Percentiles rank a stretch among this genome's conserved stretches.
Evolutionary conservation across 2,113 vertebrate species (phyloP).

Genomic region (Menidia beryllina): DNA sequence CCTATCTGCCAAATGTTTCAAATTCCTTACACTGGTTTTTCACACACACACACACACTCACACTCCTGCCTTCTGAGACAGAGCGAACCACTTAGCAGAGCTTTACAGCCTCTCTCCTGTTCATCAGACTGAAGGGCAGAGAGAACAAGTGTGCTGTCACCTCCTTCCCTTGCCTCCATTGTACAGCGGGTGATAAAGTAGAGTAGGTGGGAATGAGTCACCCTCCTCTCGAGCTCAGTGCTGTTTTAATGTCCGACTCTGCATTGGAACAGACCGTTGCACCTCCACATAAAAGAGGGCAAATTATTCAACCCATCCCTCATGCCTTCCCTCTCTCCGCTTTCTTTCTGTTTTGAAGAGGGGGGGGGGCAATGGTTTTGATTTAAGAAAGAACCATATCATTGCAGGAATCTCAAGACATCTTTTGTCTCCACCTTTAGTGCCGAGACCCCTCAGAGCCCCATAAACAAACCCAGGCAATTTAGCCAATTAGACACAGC

Average conservation of each 20-base stretch:
- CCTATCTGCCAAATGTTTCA: slow-evolving; percentile 2
- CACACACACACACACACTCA: slow-evolving; percentile 18
- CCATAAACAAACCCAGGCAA: slow-evolving; percentile 63
- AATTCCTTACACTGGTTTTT: slow-evolving; percentile 33
- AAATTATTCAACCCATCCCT: slow-evolving; percentile 66
- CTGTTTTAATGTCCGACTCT: slow-evolving; percentile 61
- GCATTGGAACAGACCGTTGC: slow-evolving; percentile 46
- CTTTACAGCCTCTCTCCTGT: slow-evolving; percentile 51
- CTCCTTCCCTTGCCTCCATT: slow-evolving; percentile 55
- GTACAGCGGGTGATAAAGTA: slow-evolving; percentile 72
- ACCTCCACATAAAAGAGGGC: slow-evolving; percentile 49
- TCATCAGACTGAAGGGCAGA: slow-evolving; percentile 65
- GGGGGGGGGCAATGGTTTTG: slow-evolving; percentile 8
- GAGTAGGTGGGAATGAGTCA: slow-evolving; percentile 63
- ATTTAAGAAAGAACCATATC: slow-evolving; percentile 54
- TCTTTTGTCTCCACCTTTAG: slow-evolving; percentile 61
- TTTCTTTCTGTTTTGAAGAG: slow-evolving; percentile 30
- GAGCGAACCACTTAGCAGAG: slow-evolving; percentile 68
- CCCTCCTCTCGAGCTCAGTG: slow-evolving; percentile 50
- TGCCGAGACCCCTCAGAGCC: slow-evolving; percentile 24
- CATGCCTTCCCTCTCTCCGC: slow-evolving; percentile 34
- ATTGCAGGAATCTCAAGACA: slow-evolving; percentile 57
- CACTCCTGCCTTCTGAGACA: slow-evolving; percentile 43
- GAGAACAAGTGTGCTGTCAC: slow-evolving; percentile 73
- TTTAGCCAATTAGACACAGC: slow-evolving; percentile 76